phyloP scores from a whole-genome alignment of 2,797 vertebrate species.

The Rhinichthys osculus region DNA sequence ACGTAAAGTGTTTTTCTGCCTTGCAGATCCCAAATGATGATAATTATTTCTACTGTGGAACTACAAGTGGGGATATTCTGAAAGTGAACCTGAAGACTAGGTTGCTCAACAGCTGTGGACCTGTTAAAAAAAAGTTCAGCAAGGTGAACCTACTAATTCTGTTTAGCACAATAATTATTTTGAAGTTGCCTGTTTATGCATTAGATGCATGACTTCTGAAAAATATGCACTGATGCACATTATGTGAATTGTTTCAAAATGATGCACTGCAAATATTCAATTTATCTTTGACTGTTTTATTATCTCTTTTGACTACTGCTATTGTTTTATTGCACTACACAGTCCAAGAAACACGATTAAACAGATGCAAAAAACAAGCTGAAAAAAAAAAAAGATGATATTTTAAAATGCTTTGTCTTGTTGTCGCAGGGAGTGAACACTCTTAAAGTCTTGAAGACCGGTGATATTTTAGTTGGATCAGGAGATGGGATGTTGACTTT shows the following conservation, averaged over 20 bases:
- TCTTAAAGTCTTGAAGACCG: conserved; percentile 80
- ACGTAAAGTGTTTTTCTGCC: not conserved
- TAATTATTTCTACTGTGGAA: conserved; percentile 85
- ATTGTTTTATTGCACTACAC: not conserved
- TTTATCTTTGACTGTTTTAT: not conserved
- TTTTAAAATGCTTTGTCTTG: not conserved
- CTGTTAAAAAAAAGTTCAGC: conserved; percentile 81
- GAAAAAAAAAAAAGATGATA: not conserved
- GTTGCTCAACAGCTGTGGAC: conserved; percentile 79
- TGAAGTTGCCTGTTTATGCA: not conserved
- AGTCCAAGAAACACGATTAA: not conserved
- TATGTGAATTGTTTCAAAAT: not conserved
- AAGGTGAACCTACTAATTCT: conserved; percentile 72
- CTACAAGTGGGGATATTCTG: conserved; percentile 89
- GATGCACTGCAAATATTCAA: not conserved
- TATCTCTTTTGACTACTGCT: not conserved
- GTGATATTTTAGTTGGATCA: conserved; percentile 84
- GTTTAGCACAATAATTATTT: not conserved
- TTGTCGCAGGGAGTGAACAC: conserved; percentile 81
- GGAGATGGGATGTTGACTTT: conserved; percentile 83
- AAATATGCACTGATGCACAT: not conserved
- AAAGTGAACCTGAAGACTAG: conserved; percentile 81
- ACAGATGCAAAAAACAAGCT: not conserved
- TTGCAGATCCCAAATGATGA: conserved; percentile 83
- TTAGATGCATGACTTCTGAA: not conserved